A percentile compares a stretch with the other conserved stretches of the same genome.
Conservation (phyloP, 1,140 invertebrate species). For the Matsumurasca onukii region DNA sequence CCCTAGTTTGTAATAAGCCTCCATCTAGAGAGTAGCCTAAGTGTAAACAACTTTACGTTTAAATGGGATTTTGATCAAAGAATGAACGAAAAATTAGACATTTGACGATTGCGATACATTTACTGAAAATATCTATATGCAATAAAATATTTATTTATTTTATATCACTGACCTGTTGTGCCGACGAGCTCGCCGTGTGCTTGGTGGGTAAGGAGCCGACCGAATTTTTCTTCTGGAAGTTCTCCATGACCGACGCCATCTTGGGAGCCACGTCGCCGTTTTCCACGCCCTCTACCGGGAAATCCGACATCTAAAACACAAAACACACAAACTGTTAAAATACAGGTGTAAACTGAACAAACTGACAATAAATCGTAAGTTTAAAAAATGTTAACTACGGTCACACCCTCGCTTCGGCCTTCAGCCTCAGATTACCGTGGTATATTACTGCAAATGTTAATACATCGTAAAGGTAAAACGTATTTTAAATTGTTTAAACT, state of each 20-base stretch:
- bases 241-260: slow-evolving; percentile 40
- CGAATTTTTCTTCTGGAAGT: slow-evolving; percentile 40
- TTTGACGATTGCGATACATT: too few species aligned
- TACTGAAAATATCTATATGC: too few species aligned
- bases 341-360: not conserved
- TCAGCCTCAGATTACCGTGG: too few species aligned
- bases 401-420: too few species aligned
- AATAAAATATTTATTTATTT: not conserved
- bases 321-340: slow-evolving; percentile 1
- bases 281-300: slow-evolving; percentile 37
- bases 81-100: too few species aligned
- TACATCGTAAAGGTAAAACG: too few species aligned
- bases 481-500: not conserved
- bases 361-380: not conserved
- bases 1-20: too few species aligned
- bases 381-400: not conserved
- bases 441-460: not conserved
- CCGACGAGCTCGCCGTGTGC: slow-evolving; percentile 19
- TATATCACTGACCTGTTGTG: slow-evolving; percentile 26
- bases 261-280: slow-evolving; percentile 30
- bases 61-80: too few species aligned
- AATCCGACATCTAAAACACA: slow-evolving; percentile 39
- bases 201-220: slow-evolving; percentile 31
- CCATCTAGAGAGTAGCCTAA: too few species aligned
- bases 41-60: too few species aligned